Base-by-base conservation (phyloP, 2,888 invertebrate species). In the Tinea trinotella region DNA sequence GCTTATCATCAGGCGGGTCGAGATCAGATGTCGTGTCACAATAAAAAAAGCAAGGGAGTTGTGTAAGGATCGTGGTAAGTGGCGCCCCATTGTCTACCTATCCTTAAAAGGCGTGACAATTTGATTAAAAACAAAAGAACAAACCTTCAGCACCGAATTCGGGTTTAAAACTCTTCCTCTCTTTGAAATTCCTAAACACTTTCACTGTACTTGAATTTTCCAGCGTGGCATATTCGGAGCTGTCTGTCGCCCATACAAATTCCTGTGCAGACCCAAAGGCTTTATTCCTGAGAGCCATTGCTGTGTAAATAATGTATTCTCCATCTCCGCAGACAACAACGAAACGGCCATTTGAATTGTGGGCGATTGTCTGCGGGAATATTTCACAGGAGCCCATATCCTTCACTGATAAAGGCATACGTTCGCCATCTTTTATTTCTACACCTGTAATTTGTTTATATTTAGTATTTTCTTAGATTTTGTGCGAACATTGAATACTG, bases 341-440 rank as follows among this genome's bases (percentile, higher is more conserved):
- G 60, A 92, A 91, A 20, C 96, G 91, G 12, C 99, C 99, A 75
- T 99, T 99, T 0, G 99, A 98, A 81, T 99, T 99, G 76, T 99
- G 99, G 20, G 95, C 94, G 59, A 99, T 96, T 0, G 96, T 98
- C 73, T 99, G 99, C 0, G 99, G 99, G 75, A 99, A 99, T 59
- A 99, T 98, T 81, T 99, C 99, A 74, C 99, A 99, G 4, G 97
- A 96, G 1, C 99, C 99, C 96, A 99, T 97, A 69, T 99, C 99
- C 74, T 99, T 99, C 0, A 98, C 95, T 1, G 94, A 94, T 0
- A 99, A 90, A 0, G 98, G 95, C 10, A 99, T 87, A 1, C 96
- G 89, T 76, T 98, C 97, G 0, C 98, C 98, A 66, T 98, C 98
- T 68, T 93, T 93, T 56, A 95, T 89, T 70, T 92, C 92, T 0